Evolutionary conservation across 2,797 vertebrate species (phyloP).

Genomic region (Nyctibius grandis): DNA sequence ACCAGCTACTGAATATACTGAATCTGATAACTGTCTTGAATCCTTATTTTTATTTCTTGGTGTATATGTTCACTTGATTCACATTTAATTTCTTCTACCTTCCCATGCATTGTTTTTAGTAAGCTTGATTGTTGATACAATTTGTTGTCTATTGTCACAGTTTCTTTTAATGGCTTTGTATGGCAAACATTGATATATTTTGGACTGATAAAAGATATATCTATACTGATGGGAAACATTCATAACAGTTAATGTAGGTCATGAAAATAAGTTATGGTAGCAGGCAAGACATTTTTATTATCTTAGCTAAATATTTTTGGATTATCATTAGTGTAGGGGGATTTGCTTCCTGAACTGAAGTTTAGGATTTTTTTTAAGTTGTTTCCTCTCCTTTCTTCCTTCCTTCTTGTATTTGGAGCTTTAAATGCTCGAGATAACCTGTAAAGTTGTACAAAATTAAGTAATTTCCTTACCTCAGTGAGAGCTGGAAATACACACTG

Average conservation of each 20-base stretch:
- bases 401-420: neutral
- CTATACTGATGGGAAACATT: constrained; percentile 37
- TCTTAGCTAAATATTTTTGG: constrained; percentile 19
- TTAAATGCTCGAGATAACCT: neutral
- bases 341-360: neutral
- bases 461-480: neutral
- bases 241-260: constrained; percentile 19
- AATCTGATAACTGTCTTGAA: neutral
- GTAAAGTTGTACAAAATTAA: neutral
- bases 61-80: neutral
- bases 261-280: constrained; percentile 27
- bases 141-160: neutral
- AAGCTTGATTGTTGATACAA: neutral
- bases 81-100: neutral
- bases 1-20: neutral
- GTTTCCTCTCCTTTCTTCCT: neutral
- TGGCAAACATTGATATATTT: neutral
- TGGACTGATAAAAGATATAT: constrained; percentile 10
- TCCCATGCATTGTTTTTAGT: neutral
- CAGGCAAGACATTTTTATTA: constrained; percentile 37
- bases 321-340: neutral
- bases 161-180: neutral
- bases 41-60: neutral
- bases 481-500: neutral
- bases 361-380: neutral